Base-by-base conservation (phyloP, 2,113 vertebrate genomes). In the Daboia siamensis region DNA sequence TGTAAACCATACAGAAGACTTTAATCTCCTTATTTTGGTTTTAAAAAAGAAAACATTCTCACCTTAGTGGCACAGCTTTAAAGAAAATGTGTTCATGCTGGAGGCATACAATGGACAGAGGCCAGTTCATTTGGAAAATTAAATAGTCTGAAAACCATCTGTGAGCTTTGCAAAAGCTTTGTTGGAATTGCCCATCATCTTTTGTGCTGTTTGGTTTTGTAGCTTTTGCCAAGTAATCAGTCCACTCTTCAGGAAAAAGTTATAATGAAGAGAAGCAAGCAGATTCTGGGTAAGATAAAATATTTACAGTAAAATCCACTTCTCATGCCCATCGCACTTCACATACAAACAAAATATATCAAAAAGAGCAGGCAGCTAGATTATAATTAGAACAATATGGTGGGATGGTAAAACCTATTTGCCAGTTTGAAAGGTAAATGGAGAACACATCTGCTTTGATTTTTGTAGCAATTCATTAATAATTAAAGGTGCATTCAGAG, bases 311-410 rank as follows among this genome's bases (percentile, higher is more conserved):
- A 91, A 91, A 12, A 0, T 93, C 91, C 94, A 94, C 84, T 0
- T 94, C 52, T 88, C 92, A 87, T 93, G 17, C 88, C 1, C 6
- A 17, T 44, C 7, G 0, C 87, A 92, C 10, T 20, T 86, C 91
- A 93, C 29, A 90, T 90, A 88, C 89, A 92, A 93, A 64, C 89
- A 94, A 96, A 96, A 74, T 56, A 20, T 91, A 69, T 24, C 94
- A 95, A 88, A 90, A 95, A 95, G 95, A 92, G 90, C 96, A 94
- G 61, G 94, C 93, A 96, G 95, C 94, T 95, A 92, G 93, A 96
- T 61, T 95, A 96, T 97, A 98, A 98, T 97, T 97, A 97, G 97
- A 97, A 95, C 95, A 97, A 96, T 97, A 97, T 96, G 96, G 96
- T 90, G 95, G 0, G 9, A 95, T 97, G 95, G 95, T 94, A 92